A percentile compares a stretch with the other conserved stretches of the same genome.
phyloP scores from a whole-genome alignment of 2,797 vertebrate species.

The Vultur gryphus region DNA sequence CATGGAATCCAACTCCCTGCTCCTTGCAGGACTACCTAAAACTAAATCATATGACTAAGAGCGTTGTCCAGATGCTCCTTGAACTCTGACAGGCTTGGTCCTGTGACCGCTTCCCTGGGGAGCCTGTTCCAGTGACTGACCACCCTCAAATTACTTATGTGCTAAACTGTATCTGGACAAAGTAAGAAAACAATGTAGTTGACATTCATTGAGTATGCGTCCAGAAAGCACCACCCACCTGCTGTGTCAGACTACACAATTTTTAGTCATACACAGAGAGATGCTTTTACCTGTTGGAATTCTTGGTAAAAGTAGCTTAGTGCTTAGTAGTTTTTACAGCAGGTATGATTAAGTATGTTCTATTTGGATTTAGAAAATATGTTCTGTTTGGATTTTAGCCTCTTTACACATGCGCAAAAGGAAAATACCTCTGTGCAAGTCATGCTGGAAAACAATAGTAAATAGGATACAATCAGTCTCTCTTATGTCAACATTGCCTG shows the following conservation, averaged over 20 bases:
- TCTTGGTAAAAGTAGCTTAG: background rate
- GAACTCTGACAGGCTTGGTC: background rate
- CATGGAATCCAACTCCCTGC: background rate
- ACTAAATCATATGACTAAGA: background rate
- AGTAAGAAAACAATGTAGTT: background rate
- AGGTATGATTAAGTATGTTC: background rate
- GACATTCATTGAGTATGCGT: background rate
- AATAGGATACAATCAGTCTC: background rate
- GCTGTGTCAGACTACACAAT: background rate
- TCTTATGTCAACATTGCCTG: background rate
- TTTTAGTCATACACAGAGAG: background rate
- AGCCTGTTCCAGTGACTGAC: background rate
- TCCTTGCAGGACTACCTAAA: background rate
- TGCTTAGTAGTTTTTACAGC: background rate
- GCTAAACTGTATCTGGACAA: background rate
- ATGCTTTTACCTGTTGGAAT: background rate
- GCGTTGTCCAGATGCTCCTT: background rate
- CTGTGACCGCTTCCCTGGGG: background rate
- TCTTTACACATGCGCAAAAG: background rate
- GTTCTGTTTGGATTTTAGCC: background rate
- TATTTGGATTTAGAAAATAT: background rate
- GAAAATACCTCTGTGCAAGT: background rate
- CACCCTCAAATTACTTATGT: background rate
- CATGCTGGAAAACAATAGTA: background rate
- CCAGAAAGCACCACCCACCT: background rate